Base-by-base conservation (phyloP, 2,797 vertebrate species). In the Pelochelys cantorii region DNA sequence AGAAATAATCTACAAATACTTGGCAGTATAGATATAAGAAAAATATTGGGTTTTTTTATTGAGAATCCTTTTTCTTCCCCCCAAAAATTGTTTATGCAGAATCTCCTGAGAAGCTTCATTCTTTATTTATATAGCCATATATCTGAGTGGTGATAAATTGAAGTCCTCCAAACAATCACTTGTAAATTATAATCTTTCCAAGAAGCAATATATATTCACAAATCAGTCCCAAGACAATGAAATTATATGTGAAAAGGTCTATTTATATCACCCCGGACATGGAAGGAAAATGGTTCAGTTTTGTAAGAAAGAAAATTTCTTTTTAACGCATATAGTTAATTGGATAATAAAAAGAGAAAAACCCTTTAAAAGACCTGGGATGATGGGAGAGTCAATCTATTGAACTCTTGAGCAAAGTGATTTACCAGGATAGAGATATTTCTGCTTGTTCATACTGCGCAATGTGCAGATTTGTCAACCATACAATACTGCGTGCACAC, bases 81-180 rank as follows among this genome's bases (percentile, higher is more conserved):
- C 91, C 96, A 96, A 96, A 98, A 96, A 95, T 95, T 95, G 92
- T 97, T 97, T 96, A 93, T 94, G 90, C 74, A 94, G 86, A 96
- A 89, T 95, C 93, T 97, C 92, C 93, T 2, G 68, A 97, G 96
- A 97, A 97, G 92, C 88, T 94, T 96, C 88, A 90, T 93, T 97
- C 94, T 97, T 97, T 97, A 96, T 97, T 95, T 95, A 95, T 96
- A 93, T 95, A 95, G 95, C 94, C 87, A 95, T 97, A 94, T 95
- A 97, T 97, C 91, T 92, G 93, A 96, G 79, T 79, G 86, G 90
- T 93, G 93, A 93, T 92, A 97, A 97, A 96, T 88, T 97, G 90
- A 97, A 97, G 90, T 88, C 83, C 90, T 95, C 93, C 92, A 97
- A 97, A 97, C 96, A 97, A 97, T 97, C 94, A 94, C 93, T 83